Conservation (phyloP, 1,140 invertebrate genomes). For the Aphelinus atriplicis region DNA sequence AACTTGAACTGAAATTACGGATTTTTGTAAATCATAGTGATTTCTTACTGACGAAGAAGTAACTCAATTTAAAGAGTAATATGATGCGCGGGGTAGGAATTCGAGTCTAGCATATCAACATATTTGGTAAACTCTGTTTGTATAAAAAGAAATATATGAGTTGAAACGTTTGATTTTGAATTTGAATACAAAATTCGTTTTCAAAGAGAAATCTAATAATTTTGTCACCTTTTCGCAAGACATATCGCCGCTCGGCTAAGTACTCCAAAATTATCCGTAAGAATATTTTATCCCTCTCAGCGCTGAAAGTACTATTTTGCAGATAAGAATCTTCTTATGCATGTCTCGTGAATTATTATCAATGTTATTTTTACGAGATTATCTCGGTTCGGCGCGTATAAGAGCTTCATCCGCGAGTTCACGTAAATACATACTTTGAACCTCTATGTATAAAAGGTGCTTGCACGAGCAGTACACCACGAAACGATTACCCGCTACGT, state of each 20-base stretch:
- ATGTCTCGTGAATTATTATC: constrained; percentile 25
- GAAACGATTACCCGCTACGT: constrained; percentile 20
- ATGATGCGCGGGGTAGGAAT: no score
- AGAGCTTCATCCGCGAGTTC: constrained; percentile 19
- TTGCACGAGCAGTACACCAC: not conserved
- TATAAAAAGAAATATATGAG: no score
- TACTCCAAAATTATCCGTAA: not conserved
- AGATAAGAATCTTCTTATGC: constrained; percentile 6
- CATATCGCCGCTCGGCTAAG: not conserved
- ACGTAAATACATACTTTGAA: constrained; percentile 8
- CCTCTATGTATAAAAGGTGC: not conserved
- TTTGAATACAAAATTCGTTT: no score
- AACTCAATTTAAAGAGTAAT: no score
- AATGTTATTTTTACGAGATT: constrained; percentile 32
- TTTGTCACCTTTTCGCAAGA: no score
- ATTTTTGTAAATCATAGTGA: no score
- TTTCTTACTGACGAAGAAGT: no score
- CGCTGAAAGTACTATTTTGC: not conserved
- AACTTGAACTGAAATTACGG: no score
- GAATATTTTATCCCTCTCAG: not conserved
- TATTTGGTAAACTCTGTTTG: no score
- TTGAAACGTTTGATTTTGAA: no score
- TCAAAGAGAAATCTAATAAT: no score
- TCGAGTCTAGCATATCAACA: no score
- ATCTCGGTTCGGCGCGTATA: constrained; percentile 14